Evolutionary conservation across 2,888 invertebrate species (phyloP).

Genomic region (Muscina levida): DNA sequence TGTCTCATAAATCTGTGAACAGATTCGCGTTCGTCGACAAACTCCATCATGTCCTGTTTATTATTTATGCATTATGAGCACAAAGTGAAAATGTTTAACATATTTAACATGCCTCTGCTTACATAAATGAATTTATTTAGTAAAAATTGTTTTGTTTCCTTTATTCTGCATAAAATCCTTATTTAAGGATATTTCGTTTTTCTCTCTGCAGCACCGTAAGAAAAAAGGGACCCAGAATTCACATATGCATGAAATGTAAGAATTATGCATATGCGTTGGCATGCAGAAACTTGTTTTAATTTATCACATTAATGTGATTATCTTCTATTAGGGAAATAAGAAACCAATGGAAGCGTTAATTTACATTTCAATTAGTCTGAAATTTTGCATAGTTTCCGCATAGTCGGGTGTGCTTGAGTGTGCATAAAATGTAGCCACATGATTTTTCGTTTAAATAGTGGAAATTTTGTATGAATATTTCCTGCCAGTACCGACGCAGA

Average conservation of each 20-base stretch:
- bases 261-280: neutral
- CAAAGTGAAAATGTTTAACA: slow-evolving; percentile 52
- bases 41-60: slow-evolving; percentile 39
- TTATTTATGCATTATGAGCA: slow-evolving; percentile 58
- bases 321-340: slow-evolving; percentile 9
- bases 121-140: slow-evolving; percentile 7
- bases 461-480: too few species aligned
- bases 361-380: slow-evolving; percentile 1
- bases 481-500: too few species aligned
- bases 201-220: neutral
- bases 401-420: neutral
- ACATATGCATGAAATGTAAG: slow-evolving; percentile 27
- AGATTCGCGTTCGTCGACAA: slow-evolving; percentile 16
- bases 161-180: neutral
- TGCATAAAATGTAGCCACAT: neutral
- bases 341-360: slow-evolving; percentile 17
- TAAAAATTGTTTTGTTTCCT: slow-evolving; percentile 5
- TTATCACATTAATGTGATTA: slow-evolving; percentile 30
- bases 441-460: neutral
- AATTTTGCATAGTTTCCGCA: slow-evolving; percentile 1
- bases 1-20: neutral
- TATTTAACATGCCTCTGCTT: slow-evolving; percentile 33
- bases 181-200: neutral
- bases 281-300: slow-evolving; percentile 30
- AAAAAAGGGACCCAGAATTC: too few species aligned